These are phyloP conservation scores for Xyrichtys novacula DNA, from an alignment of 2,797 vertebrate species.

Conservation along the genomic window DNA sequence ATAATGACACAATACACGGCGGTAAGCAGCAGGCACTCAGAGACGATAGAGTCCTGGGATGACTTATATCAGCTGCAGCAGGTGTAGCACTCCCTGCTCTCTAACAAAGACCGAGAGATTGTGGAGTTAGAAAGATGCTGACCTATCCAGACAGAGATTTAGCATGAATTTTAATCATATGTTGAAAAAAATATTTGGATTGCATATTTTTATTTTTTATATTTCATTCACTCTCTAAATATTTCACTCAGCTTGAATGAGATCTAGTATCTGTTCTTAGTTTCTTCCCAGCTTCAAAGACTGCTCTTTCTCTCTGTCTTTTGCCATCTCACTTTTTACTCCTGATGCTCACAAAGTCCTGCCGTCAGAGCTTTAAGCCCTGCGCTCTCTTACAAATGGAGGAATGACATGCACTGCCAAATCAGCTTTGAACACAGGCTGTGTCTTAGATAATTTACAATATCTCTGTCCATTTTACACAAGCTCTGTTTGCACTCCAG, in stretches of 20 bases:
- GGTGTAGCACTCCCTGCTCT: conserved; percentile 44
- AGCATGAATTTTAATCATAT: conserved; percentile 28
- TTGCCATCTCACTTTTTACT: conserved; percentile 2
- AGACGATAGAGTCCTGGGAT: conserved; percentile 50
- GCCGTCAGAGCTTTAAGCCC: not conserved
- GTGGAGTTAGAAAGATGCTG: conserved; percentile 50
- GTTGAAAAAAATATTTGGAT: conserved; percentile 31
- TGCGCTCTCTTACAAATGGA: conserved; percentile 39
- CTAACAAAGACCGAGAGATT: conserved; percentile 47
- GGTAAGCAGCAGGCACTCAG: conserved; percentile 41
- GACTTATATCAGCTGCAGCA: conserved; percentile 67
- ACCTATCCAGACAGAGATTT: conserved; percentile 34
- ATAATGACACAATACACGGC: conserved; percentile 56
- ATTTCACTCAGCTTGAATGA: conserved; percentile 8
- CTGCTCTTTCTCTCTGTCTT: not conserved
- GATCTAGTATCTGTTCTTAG: not conserved
- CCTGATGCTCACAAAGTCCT: conserved; percentile 19
- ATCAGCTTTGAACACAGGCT: conserved; percentile 37
- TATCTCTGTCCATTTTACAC: conserved; percentile 28
- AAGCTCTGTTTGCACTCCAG: conserved; percentile 22
- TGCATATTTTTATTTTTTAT: conserved; percentile 21
- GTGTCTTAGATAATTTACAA: conserved; percentile 30
- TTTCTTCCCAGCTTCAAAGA: conserved; percentile 13
- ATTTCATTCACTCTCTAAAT: conserved; percentile 8
- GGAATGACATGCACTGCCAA: conserved; percentile 24